Conservation (phyloP, 2,113 vertebrate species). For the Caranx melampygus region DNA sequence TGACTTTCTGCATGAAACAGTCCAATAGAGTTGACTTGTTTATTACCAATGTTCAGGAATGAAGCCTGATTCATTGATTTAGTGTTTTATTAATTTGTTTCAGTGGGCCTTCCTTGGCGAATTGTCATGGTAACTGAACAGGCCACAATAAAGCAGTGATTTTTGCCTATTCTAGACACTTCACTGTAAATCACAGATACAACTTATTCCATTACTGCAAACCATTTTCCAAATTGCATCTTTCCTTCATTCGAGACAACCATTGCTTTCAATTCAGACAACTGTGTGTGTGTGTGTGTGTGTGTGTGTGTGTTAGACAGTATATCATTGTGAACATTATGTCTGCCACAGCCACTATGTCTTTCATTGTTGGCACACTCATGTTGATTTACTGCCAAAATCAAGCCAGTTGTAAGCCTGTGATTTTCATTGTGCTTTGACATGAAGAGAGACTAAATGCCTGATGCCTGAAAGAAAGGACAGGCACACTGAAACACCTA, state of each 20-base stretch:
- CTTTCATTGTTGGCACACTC: conserved; percentile 4
- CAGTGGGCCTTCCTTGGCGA: neutral
- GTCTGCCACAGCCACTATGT: neutral
- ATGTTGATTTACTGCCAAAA: conserved; percentile 16
- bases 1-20: neutral
- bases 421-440: conserved; percentile 22
- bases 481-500: neutral
- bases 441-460: conserved; percentile 18
- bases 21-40: neutral
- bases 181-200: neutral
- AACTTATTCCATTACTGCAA: neutral
- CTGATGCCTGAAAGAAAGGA: neutral
- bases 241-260: neutral
- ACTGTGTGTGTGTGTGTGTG: neutral
- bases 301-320: neutral
- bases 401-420: conserved; percentile 13
- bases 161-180: neutral
- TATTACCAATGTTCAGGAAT: neutral
- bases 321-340: neutral
- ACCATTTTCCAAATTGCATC: neutral
- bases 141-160: neutral
- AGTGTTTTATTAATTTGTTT: neutral
- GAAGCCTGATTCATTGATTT: neutral
- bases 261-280: neutral
- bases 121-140: neutral